Evolutionary conservation across 2,888 invertebrate genomes (phyloP), one percentile per base, ranked within the genome.

Genomic region (Neocrepidodera transversa): DNA sequence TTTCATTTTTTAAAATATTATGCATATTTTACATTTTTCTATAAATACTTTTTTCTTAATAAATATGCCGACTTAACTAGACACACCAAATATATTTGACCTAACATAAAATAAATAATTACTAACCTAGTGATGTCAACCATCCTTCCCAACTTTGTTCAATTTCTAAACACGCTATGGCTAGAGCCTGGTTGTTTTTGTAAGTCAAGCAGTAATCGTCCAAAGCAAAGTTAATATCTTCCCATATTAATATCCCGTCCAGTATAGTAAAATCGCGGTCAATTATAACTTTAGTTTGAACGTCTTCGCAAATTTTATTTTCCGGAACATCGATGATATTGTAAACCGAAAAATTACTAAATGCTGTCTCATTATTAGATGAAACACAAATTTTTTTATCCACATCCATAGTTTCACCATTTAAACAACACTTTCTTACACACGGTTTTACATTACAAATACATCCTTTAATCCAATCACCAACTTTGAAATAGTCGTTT

Each of bases 311-410:
- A 50, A 70, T 53, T 13, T 50, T 32, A 42, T 63, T 67, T 2
- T 64, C 59, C 4, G 68, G 68, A 1, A 69, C 68, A 8, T 59
- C 45, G n/a, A 70, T 63, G 35, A 70, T 69, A 42, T 66, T 47
- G 23, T 55, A 59, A 6, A 45, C 20, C 7, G 32, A 26, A 13
- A 60, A 56, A 35, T 61, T 57, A 26, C 40, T 52, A 2, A 55
- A 52, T 7, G 23, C 8, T 16, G 23, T 13, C n/a, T n/a, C n/a
- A 18, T 50, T 51, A 8, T 30, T 20, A 7, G 56, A 17, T 1
- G 20, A 10, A 17, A 65, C 56, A 42, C 70, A 69, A 1, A 42
- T 32, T 5, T 45, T 65, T 7, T 42, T 56, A 2, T 64, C 62
- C 53, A 62, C 35, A 45, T 69, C 50, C 48, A 69, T 53, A 32